Evolutionary conservation across 2,797 vertebrate genomes (phyloP), one percentile per base, ranked within the genome.

Genomic region (Coccyzus lansbergi): DNA sequence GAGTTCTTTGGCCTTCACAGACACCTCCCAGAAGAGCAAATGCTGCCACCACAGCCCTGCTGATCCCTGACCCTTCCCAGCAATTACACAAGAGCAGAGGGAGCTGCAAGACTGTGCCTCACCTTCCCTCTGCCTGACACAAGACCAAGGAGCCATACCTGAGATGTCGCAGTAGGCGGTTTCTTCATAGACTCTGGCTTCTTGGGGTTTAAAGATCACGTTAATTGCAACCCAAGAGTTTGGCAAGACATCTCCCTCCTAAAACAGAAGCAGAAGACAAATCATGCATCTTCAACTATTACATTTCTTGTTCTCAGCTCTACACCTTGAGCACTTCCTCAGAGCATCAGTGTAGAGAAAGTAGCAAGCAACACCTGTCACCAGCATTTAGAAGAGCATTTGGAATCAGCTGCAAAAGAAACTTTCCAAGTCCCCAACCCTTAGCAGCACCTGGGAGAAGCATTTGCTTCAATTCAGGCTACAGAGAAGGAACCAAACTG

Each of bases 181-280:
- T 51, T 97, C 97, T 26, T 98, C 97, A 94, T 98, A 99, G 51
- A 98, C 56, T 92, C 42, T 97, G 89, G 98, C 98, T 95, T 98
- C 98, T 63, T 75, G 84, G 2, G 99, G 99, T 83, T 98, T 98
- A 86, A 99, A 99, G 80, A 97, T 93, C 44, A 99, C 96, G 9
- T 16, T 95, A 70, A 99, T 97, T 93, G 98, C 93, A 38, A 83
- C 90, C 7, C 98, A 98, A 40, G 94, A 97, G 49, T 98, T 98
- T 12, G 98, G 98, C 98, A 98, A 99, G 80, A 99, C 94, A 36
- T 99, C 98, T 6, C 98, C 98, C 86, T 98, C 98, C 98, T 98
- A 92, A 79, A 96, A 94, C 82, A 92, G 67, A 94, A 87, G 55
- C 95, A 71, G 90, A 92, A 20, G 91, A 77, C 78, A 76, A 82